Percentiles rank a stretch among this genome's conserved stretches.
Evolutionary conservation across 1,140 invertebrate species (phyloP).

Genomic region (Atta texana): DNA sequence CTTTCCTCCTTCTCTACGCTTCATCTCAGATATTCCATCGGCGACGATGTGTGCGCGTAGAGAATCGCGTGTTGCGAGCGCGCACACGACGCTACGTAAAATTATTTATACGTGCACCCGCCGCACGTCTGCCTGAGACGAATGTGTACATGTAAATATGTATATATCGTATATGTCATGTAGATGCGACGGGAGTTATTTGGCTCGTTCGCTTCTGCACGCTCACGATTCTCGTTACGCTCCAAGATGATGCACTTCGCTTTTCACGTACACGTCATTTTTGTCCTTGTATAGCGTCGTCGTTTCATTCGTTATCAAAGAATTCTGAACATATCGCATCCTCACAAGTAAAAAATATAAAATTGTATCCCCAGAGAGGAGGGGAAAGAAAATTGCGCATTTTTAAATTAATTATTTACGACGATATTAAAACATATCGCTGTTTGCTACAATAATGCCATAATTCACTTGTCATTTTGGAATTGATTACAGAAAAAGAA

Average conservation of each 20-base stretch:
- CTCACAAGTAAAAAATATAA: background rate
- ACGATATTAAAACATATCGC: background rate
- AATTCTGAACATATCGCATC: background rate
- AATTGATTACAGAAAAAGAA: too few species aligned
- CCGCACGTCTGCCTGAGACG: conserved; percentile 50
- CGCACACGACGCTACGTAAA: conserved; percentile 80
- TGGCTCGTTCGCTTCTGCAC: conserved; percentile 16
- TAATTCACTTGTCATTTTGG: too few species aligned
- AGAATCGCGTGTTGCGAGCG: conserved; percentile 81
- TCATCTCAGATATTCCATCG: conserved; percentile 77
- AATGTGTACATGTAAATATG: conserved; percentile 35
- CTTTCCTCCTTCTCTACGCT: background rate
- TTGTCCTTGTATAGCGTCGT: background rate
- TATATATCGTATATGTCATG: conserved; percentile 37
- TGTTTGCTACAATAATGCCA: too few species aligned
- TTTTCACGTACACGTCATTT: conserved; percentile 24
- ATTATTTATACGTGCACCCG: conserved; percentile 79
- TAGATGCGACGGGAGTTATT: conserved; percentile 47
- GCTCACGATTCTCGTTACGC: conserved; percentile 34
- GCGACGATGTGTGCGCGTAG: conserved; percentile 68
- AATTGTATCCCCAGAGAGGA: background rate
- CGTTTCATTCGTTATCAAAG: conserved; percentile 1
- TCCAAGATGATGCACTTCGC: conserved; percentile 1
- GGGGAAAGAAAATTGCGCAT: background rate
- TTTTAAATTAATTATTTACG: background rate